Evolutionary conservation across 2,888 invertebrate species (phyloP).

Genomic region (Cataglyphis cursor): DNA sequence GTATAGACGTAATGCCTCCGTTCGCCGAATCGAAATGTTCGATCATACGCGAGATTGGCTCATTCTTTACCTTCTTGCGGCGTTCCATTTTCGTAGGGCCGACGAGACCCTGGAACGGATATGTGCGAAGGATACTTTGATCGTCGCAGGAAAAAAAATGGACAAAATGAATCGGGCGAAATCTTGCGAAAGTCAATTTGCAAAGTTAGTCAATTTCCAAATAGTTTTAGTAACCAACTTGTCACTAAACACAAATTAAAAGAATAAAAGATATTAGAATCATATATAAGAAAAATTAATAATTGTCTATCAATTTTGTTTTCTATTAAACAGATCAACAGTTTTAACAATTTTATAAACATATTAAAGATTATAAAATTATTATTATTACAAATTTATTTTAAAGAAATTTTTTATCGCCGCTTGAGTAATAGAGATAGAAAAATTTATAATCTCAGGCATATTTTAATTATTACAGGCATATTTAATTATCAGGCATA

Average conservation of each 20-base stretch:
- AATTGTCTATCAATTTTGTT: neutral
- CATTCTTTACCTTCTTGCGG: constrained; percentile 79
- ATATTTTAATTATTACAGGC: neutral
- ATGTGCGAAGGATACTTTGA: constrained; percentile 61
- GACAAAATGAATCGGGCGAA: constrained; percentile 56
- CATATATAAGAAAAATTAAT: neutral
- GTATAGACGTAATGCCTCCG: constrained; percentile 55
- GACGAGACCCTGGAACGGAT: constrained; percentile 62
- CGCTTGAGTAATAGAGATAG: neutral
- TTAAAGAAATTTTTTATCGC: neutral
- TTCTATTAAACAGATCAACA: neutral
- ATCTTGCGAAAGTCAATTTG: constrained; percentile 30
- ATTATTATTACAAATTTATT: neutral
- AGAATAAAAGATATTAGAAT: neutral
- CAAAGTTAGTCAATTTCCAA: neutral
- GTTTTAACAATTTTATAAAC: neutral
- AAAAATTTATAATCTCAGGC: neutral
- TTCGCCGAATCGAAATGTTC: constrained; percentile 81
- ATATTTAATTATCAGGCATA: neutral
- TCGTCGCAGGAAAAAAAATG: constrained; percentile 62
- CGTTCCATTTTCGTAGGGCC: constrained; percentile 76
- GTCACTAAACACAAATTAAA: neutral
- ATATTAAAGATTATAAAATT: neutral
- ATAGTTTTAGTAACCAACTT: neutral
- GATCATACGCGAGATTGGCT: constrained; percentile 83